These are phyloP conservation scores for Sebastes jordani DNA, from an alignment of 2,797 vertebrate species.

Conservation along the genomic window DNA sequence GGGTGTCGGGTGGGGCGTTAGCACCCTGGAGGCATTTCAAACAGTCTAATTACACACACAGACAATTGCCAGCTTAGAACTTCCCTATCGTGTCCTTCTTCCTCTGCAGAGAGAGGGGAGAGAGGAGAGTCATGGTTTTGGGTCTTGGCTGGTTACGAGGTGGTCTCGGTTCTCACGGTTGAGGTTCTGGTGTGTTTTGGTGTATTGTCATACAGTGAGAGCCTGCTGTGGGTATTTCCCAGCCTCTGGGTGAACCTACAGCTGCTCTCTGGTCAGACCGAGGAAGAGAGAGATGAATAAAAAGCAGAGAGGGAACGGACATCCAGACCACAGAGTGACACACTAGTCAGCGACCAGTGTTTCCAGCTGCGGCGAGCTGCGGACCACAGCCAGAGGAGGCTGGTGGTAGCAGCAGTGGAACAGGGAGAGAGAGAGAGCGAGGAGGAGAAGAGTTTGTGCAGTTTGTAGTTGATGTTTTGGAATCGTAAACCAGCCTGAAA, in stretches of 20 bases:
- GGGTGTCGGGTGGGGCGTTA: constrained; percentile 30
- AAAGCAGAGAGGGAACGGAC: constrained; percentile 37
- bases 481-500: constrained; percentile 40
- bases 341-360: constrained; percentile 49
- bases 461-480: constrained; percentile 44
- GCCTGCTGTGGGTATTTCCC: constrained; percentile 69
- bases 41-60: constrained; percentile 40
- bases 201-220: constrained; percentile 20
- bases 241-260: constrained; percentile 73
- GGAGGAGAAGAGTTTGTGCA: constrained; percentile 21
- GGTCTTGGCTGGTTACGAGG: constrained; percentile 5
- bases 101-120: background rate
- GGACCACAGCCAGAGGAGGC: constrained; percentile 52
- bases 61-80: constrained; percentile 3
- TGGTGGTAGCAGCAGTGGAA: constrained; percentile 1
- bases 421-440: background rate
- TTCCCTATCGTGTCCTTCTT: background rate
- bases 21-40: constrained; percentile 26
- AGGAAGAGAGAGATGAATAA: constrained; percentile 40
- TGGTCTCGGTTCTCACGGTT: constrained; percentile 27
- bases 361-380: constrained; percentile 56
- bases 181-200: constrained; percentile 15
- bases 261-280: constrained; percentile 61
- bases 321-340: constrained; percentile 72
- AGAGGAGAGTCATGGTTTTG: constrained; percentile 24